Percentiles rank a stretch among this genome's conserved stretches.
Evolutionary conservation across 2,888 invertebrate genomes (phyloP).

Genomic region (Ennomos fuscantarius): DNA sequence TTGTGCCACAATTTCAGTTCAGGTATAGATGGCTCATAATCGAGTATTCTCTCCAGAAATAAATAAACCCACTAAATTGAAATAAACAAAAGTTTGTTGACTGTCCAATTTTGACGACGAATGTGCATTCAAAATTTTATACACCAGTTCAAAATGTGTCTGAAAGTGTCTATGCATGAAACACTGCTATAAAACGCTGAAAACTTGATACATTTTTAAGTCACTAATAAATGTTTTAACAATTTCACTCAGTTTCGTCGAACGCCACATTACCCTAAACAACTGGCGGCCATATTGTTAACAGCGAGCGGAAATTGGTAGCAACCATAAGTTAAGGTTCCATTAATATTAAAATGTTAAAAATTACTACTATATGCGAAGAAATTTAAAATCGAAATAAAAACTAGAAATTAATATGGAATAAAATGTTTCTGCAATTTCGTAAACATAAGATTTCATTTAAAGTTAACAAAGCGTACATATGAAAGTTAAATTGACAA

Average conservation of each 20-base stretch:
- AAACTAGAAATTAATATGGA: neutral
- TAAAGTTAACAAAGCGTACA: too few relatives aligned
- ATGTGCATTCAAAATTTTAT: conserved; percentile 74
- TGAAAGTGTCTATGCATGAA: conserved; percentile 72
- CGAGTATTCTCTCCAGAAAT: conserved; percentile 71
- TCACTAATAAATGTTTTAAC: conserved; percentile 78
- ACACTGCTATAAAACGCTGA: conserved; percentile 82
- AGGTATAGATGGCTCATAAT: conserved; percentile 79
- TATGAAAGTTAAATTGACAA: conserved; percentile 3
- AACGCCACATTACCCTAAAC: conserved; percentile 86
- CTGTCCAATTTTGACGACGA: conserved; percentile 81
- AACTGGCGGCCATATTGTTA: conserved; percentile 85
- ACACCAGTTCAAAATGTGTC: conserved; percentile 72
- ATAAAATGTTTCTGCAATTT: neutral
- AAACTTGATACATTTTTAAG: conserved; percentile 81
- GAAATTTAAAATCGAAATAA: neutral
- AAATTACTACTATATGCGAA: neutral
- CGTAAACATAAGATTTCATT: too few relatives aligned
- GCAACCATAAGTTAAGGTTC: conserved; percentile 49
- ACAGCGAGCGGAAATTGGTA: conserved; percentile 76
- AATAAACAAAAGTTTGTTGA: conserved; percentile 86
- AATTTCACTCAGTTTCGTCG: conserved; percentile 82
- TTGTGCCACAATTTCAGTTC: conserved; percentile 76
- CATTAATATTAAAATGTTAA: neutral
- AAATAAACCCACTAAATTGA: conserved; percentile 75